Conservation (phyloP, 2,797 vertebrate species). For the Enteromius unitaeniatus region DNA sequence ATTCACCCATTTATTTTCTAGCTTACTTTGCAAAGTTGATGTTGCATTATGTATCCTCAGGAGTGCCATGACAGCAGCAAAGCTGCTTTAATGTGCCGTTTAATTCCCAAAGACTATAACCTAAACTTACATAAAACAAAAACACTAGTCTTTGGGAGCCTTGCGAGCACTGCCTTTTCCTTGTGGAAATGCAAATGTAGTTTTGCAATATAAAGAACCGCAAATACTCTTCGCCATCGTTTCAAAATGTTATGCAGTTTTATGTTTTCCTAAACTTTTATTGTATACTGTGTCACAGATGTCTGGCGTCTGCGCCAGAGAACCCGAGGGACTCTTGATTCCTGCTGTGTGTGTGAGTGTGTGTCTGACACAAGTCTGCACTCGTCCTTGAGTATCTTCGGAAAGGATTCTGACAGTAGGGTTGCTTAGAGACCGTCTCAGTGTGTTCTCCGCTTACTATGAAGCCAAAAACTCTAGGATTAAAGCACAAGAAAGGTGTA, state of each 20-base stretch:
- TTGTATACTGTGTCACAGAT: constrained; percentile 22
- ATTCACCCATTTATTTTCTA: not conserved
- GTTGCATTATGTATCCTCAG: not conserved
- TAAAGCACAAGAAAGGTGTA: constrained; percentile 26
- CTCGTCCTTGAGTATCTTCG: constrained; percentile 58
- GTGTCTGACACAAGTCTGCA: constrained; percentile 54
- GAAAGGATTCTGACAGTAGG: constrained; percentile 64
- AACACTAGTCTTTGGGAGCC: not conserved
- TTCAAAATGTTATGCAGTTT: not conserved
- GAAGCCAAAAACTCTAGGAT: constrained; percentile 26
- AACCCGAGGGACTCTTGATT: constrained; percentile 20
- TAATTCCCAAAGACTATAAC: constrained; percentile 15
- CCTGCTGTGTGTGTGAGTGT: constrained; percentile 26
- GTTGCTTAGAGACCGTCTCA: constrained; percentile 59
- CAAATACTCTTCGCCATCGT: not conserved
- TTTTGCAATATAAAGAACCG: constrained; percentile 2
- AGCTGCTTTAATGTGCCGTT: not conserved
- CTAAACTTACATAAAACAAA: constrained; percentile 14
- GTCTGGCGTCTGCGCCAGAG: not conserved
- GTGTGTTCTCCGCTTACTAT: constrained; percentile 21
- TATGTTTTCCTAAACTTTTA: constrained; percentile 5
- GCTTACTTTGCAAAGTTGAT: not conserved
- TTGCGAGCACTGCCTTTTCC: not conserved
- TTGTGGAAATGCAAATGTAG: not conserved
- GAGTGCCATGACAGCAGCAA: not conserved